Conservation (phyloP, 2,797 vertebrate genomes). For the Salarias fasciatus region DNA sequence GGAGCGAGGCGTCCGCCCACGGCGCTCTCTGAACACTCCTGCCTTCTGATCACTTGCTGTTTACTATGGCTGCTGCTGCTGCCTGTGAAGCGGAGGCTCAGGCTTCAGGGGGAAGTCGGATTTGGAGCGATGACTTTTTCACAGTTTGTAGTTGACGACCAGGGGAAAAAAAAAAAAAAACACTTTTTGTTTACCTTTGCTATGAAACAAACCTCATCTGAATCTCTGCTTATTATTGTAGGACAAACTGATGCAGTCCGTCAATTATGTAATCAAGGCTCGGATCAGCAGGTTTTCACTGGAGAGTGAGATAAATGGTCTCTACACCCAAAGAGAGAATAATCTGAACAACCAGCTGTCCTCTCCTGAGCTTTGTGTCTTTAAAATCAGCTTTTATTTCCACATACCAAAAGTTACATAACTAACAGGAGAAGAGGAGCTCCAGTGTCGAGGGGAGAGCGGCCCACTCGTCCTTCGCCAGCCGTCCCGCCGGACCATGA, state of each 20-base stretch:
- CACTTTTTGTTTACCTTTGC: too few relatives aligned
- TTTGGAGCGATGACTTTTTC: conserved; percentile 17
- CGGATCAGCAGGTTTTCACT: too few relatives aligned
- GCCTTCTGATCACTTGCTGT: conserved; percentile 57
- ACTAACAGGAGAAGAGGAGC: not conserved
- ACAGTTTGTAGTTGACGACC: not conserved
- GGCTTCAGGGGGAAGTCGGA: conserved; percentile 2
- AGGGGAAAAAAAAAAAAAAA: not conserved
- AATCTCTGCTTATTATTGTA: too few relatives aligned
- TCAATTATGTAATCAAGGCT: too few relatives aligned
- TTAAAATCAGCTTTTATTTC: not conserved
- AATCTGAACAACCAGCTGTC: too few relatives aligned
- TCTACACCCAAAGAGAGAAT: too few relatives aligned
- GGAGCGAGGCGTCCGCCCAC: conserved; percentile 24
- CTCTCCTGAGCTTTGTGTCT: too few relatives aligned
- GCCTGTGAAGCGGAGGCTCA: conserved; percentile 26
- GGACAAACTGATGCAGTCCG: too few relatives aligned
- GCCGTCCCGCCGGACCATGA: not conserved
- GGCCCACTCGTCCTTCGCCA: not conserved
- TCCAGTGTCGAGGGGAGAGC: not conserved
- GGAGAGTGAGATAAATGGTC: too few relatives aligned
- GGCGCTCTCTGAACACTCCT: conserved; percentile 47
- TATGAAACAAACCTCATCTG: too few relatives aligned
- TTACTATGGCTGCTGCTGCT: conserved; percentile 41
- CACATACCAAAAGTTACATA: not conserved